phyloP scores from a whole-genome alignment of 2,888 invertebrate species.

The Parasteatoda lunata region DNA sequence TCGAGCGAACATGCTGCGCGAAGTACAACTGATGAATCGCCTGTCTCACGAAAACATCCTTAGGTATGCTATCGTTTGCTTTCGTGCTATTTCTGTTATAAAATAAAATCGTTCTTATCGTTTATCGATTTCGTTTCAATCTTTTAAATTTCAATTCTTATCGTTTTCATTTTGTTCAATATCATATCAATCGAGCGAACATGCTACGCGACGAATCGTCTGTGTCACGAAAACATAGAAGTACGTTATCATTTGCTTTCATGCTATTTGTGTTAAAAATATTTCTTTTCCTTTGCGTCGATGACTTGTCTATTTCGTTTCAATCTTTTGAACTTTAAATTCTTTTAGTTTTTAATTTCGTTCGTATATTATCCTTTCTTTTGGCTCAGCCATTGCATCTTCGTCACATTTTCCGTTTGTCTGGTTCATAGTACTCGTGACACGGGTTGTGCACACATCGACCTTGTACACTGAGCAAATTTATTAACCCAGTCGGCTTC shows the following conservation, averaged over 20 bases:
- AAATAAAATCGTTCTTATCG: too few relatives aligned
- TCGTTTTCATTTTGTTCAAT: too few relatives aligned
- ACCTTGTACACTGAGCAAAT: neutral
- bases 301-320: too few relatives aligned
- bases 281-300: too few relatives aligned
- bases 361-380: conserved; percentile 66
- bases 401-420: too few relatives aligned
- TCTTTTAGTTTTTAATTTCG: too few relatives aligned
- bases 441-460: neutral
- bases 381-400: too few relatives aligned
- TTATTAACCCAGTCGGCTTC: neutral
- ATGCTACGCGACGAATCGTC: conserved; percentile 85
- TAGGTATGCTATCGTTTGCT: conserved; percentile 79
- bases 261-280: too few relatives aligned
- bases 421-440: neutral
- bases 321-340: too few relatives aligned
- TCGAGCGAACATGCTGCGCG: conserved; percentile 75
- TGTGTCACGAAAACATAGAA: conserved; percentile 96
- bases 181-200: conserved; percentile 74
- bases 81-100: too few relatives aligned
- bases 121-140: too few relatives aligned
- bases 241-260: conserved; percentile 76
- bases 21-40: conserved; percentile 91
- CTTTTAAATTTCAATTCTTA: too few relatives aligned
- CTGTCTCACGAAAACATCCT: conserved; percentile 95